These are phyloP conservation scores for Furcifer pardalis DNA, from an alignment of 2,797 vertebrate genomes.

Conservation along the genomic window DNA sequence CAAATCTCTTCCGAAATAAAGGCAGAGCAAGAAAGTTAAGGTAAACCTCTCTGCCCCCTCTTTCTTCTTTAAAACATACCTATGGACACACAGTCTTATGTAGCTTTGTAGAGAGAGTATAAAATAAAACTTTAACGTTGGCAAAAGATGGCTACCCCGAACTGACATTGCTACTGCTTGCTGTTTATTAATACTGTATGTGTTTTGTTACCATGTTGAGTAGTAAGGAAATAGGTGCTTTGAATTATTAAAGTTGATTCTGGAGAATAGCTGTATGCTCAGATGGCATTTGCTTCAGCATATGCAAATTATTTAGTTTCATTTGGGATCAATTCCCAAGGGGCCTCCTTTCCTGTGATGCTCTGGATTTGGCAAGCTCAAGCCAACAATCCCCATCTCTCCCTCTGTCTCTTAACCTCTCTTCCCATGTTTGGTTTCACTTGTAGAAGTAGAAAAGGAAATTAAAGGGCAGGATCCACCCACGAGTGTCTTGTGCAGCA, in stretches of 20 bases:
- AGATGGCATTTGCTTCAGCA: slow-evolving; percentile 79
- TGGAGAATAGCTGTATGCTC: slow-evolving; percentile 75
- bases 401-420: slow-evolving; percentile 15
- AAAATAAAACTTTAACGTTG: slow-evolving; percentile 56
- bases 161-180: slow-evolving; percentile 38
- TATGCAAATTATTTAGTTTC: slow-evolving; percentile 87
- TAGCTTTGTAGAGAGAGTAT: slow-evolving; percentile 36
- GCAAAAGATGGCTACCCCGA: slow-evolving; percentile 42
- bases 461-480: slow-evolving; percentile 41
- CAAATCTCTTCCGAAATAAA: slow-evolving; percentile 78
- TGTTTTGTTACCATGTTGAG: slow-evolving; percentile 61
- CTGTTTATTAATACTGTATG: slow-evolving; percentile 65
- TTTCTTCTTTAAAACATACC: slow-evolving; percentile 22
- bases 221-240: slow-evolving; percentile 78
- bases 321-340: slow-evolving; percentile 85
- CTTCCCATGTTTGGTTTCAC: slow-evolving; percentile 33
- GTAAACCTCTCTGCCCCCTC: slow-evolving; percentile 65
- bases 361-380: slow-evolving; percentile 80
- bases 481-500: slow-evolving; percentile 14
- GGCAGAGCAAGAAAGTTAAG: slow-evolving; percentile 74
- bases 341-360: slow-evolving; percentile 79
- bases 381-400: slow-evolving; percentile 44
- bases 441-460: slow-evolving; percentile 58
- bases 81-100: neutral
- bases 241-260: slow-evolving; percentile 84